Conservation (phyloP, 2,113 vertebrate genomes). For the Pygoscelis antarcticus region DNA sequence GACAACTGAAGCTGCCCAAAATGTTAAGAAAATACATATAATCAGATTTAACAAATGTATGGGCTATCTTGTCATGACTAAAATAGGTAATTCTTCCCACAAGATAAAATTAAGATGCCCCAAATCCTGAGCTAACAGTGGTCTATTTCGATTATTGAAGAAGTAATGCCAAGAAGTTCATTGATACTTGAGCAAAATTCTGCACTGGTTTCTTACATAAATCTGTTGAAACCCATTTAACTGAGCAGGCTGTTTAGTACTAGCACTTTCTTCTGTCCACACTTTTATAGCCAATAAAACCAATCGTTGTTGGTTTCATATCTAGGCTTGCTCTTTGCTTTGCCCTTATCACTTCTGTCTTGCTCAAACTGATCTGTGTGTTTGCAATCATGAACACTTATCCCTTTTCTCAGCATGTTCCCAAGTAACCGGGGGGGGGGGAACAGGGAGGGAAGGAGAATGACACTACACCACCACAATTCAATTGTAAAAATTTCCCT, state of each 20-base stretch:
- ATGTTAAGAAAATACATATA: background rate
- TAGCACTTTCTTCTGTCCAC: background rate
- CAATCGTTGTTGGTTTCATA: background rate
- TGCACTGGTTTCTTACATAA: background rate
- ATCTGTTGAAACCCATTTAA: background rate
- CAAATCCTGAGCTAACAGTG: background rate
- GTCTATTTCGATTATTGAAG: background rate
- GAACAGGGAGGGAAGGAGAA: background rate
- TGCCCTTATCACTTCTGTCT: background rate
- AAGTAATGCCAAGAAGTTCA: background rate
- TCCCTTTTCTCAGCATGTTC: background rate
- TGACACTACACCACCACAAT: background rate
- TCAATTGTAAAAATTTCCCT: background rate
- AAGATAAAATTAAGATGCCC: background rate
- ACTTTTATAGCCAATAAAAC: background rate
- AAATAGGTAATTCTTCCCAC: background rate
- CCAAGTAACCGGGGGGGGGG: background rate
- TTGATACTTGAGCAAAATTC: background rate
- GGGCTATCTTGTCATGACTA: background rate
- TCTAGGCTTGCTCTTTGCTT: background rate
- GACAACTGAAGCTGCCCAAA: background rate
- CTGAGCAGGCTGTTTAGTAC: background rate
- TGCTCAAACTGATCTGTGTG: background rate
- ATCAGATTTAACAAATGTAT: no score
- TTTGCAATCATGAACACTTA: background rate